Evolutionary conservation across 92 coral and sea anemone genomes (phyloP).

Genomic region (Paragorgia papillata): DNA sequence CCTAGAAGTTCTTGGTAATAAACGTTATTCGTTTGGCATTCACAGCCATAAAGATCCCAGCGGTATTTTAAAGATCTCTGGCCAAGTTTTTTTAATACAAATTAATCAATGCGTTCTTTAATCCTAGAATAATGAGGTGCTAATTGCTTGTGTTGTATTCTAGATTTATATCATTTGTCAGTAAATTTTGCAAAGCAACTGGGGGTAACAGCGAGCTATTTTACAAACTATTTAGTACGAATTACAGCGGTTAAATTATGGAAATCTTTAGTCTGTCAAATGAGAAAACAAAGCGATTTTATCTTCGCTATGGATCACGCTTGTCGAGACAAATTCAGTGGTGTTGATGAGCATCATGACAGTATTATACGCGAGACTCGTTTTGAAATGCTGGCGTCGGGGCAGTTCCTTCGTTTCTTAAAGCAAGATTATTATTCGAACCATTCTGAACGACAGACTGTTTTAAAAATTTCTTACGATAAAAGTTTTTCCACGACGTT

Average conservation of each 20-base stretch:
- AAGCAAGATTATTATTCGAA: conserved; percentile 34
- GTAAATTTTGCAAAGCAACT: conserved; percentile 19
- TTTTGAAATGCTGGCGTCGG: background rate
- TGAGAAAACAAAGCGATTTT: conserved; percentile 29
- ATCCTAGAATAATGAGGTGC: conserved; percentile 39
- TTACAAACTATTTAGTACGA: background rate
- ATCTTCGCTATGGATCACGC: background rate
- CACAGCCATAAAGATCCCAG: background rate
- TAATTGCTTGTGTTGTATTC: conserved; percentile 33
- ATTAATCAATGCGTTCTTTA: conserved; percentile 38
- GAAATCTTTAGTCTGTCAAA: background rate
- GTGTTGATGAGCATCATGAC: background rate
- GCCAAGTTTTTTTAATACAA: conserved; percentile 10
- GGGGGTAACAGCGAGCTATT: conserved; percentile 18
- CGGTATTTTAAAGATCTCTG: background rate
- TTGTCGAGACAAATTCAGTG: conserved; percentile 9
- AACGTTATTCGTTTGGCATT: no score
- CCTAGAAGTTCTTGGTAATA: no score
- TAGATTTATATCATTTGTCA: conserved; percentile 38
- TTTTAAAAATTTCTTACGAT: conserved; percentile 12
- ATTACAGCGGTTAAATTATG: conserved; percentile 7
- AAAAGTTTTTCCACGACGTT: conserved; percentile 77
- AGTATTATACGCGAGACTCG: conserved; percentile 18
- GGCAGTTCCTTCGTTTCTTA: conserved; percentile 24
- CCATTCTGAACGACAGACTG: conserved; percentile 21